A percentile compares a stretch with the other conserved stretches of the same genome.
Conservation (phyloP, 2,888 invertebrate species). For the Salpingus planirostris region DNA sequence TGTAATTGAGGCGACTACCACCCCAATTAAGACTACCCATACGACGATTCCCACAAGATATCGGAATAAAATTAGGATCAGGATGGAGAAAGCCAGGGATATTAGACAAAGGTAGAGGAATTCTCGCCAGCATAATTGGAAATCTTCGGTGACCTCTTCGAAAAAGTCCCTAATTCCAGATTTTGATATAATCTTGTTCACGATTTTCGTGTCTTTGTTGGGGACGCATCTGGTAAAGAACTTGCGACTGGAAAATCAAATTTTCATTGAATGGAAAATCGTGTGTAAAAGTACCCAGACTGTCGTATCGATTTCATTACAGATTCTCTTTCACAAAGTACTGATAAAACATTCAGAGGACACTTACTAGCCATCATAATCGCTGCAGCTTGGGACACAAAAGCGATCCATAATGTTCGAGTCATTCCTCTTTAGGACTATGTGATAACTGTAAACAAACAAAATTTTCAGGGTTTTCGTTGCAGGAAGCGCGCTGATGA, state of each 20-base stretch:
- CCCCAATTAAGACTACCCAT: conserved; percentile 51
- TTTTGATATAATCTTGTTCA: conserved; percentile 42
- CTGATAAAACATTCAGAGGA: no score
- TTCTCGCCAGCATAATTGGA: conserved; percentile 50
- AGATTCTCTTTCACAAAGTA: no score
- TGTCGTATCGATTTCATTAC: no score
- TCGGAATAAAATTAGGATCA: conserved; percentile 48
- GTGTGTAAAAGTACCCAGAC: no score
- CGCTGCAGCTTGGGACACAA: conserved; percentile 35
- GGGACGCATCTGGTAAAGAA: conserved; percentile 49
- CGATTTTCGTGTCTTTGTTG: conserved; percentile 35
- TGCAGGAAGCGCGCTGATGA: conserved; percentile 5
- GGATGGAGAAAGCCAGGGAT: conserved; percentile 50
- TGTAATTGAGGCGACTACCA: conserved; percentile 44
- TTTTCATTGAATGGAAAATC: no score
- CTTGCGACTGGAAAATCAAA: conserved; percentile 38
- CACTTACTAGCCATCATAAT: conserved; percentile 29
- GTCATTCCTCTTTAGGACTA: conserved; percentile 16
- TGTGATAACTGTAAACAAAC: conserved; percentile 21
- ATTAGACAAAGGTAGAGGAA: conserved; percentile 51
- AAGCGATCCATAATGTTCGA: conserved; percentile 24
- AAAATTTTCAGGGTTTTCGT: no score
- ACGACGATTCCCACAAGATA: conserved; percentile 52
- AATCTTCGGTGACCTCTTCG: conserved; percentile 53
- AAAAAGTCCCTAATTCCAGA: conserved; percentile 47